These are phyloP conservation scores for Noctilio leporinus DNA, from an alignment of 2,113 vertebrate genomes.

Conservation along the genomic window DNA sequence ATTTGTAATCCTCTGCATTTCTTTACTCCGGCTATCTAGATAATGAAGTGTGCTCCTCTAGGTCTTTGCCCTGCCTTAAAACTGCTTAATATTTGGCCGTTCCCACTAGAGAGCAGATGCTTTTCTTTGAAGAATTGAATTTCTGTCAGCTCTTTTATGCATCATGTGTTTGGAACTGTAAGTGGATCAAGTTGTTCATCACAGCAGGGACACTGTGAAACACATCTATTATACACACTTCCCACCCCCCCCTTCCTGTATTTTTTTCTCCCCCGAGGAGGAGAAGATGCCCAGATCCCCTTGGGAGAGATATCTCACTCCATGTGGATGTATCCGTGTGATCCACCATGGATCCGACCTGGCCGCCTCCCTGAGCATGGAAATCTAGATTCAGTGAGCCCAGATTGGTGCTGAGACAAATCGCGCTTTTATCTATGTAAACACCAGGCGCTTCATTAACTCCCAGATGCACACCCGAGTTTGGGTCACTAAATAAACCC, in stretches of 20 bases:
- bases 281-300: slow-evolving; percentile 55
- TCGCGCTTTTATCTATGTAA: slow-evolving; percentile 66
- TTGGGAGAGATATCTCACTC: slow-evolving; percentile 56
- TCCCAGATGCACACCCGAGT: slow-evolving; percentile 62
- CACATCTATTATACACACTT: slow-evolving; percentile 78
- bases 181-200: slow-evolving; percentile 84
- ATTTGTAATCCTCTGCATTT: slow-evolving; percentile 67
- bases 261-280: slow-evolving; percentile 30
- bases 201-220: slow-evolving; percentile 81
- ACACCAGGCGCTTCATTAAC: slow-evolving; percentile 67
- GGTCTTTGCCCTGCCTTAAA: slow-evolving; percentile 77
- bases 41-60: slow-evolving; percentile 74
- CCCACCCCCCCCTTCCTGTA: slow-evolving; percentile 46
- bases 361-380: slow-evolving; percentile 19
- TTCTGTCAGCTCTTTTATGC: slow-evolving; percentile 84
- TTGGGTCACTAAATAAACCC: slow-evolving; percentile 74
- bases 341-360: slow-evolving; percentile 29
- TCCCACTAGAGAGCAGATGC: slow-evolving; percentile 84
- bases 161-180: slow-evolving; percentile 84
- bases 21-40: slow-evolving; percentile 71
- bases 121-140: slow-evolving; percentile 82
- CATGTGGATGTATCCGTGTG: slow-evolving; percentile 61
- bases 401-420: slow-evolving; percentile 61
- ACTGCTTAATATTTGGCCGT: slow-evolving; percentile 79
- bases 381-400: slow-evolving; percentile 64